Conservation (phyloP, 2,888 invertebrate species). For the Habrosyne pyritoides region DNA sequence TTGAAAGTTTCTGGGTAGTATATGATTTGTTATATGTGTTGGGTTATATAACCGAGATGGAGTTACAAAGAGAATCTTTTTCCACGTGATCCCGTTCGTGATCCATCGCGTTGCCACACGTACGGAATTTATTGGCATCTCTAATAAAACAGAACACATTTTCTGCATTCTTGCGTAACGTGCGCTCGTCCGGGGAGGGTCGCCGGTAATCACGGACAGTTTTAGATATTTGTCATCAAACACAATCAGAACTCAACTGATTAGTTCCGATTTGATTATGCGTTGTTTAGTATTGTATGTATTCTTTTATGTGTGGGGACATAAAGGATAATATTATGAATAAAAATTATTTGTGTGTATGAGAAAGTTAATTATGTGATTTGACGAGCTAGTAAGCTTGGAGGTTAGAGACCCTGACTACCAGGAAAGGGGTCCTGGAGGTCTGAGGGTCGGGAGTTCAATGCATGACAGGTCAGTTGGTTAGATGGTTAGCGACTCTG, state of each 20-base stretch:
- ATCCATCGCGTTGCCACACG: slow-evolving; percentile 63
- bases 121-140: slow-evolving; percentile 72
- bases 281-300: neutral
- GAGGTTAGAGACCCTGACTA: too few species aligned
- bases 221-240: slow-evolving; percentile 42
- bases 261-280: neutral
- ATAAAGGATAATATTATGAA: neutral
- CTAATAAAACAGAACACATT: slow-evolving; percentile 77
- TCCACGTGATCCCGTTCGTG: slow-evolving; percentile 48
- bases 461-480: too few species aligned
- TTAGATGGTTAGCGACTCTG: too few species aligned
- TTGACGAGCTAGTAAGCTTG: too few species aligned
- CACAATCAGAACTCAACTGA: slow-evolving; percentile 18
- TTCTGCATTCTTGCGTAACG: slow-evolving; percentile 64
- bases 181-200: slow-evolving; percentile 27
- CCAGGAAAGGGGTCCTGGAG: too few species aligned
- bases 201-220: slow-evolving; percentile 42
- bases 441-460: too few species aligned
- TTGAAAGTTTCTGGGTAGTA: slow-evolving; percentile 7
- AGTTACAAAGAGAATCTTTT: slow-evolving; percentile 43
- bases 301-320: too few species aligned
- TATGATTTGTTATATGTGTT: slow-evolving; percentile 11
- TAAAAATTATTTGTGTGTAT: too few species aligned
- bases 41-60: slow-evolving; percentile 3
- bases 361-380: too few species aligned